Conservation (phyloP, 2,797 vertebrate genomes). For the Arctocebus calabarensis region DNA sequence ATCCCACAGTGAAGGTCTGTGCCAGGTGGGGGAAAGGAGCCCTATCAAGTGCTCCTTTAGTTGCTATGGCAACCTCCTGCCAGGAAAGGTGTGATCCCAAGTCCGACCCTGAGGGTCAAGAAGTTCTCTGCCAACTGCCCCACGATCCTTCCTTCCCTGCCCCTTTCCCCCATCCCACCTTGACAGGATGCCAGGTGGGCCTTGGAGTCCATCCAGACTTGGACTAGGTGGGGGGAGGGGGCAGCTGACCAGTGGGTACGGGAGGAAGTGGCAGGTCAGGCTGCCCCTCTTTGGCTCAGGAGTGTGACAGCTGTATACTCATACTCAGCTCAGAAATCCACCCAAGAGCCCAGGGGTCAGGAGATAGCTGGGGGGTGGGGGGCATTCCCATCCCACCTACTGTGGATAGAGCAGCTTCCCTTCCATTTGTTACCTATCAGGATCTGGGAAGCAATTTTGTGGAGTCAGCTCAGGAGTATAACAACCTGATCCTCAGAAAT, state of each 20-base stretch:
- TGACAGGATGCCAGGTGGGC: not conserved
- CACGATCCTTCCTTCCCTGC: not conserved
- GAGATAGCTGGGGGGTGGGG: too few relatives aligned
- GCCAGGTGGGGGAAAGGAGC: not conserved
- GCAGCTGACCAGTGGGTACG: not conserved
- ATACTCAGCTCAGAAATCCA: too few relatives aligned
- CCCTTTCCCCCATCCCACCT: not conserved
- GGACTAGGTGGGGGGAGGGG: not conserved
- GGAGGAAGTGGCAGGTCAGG: not conserved
- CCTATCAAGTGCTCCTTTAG: not conserved
- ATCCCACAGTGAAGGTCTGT: not conserved
- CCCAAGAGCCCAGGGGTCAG: not conserved
- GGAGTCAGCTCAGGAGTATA: not conserved
- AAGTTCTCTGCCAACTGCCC: not conserved
- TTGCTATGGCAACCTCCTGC: not conserved
- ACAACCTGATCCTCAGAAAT: conserved; percentile 55
- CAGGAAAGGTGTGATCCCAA: not conserved
- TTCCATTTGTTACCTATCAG: not conserved
- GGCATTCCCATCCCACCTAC: too few relatives aligned
- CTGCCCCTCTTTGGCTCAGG: not conserved
- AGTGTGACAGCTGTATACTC: not conserved
- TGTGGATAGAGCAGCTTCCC: not conserved
- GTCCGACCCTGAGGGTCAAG: not conserved
- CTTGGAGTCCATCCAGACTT: not conserved
- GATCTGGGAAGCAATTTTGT: not conserved